Base-by-base conservation (phyloP, 2,888 invertebrate genomes). In the Folsomia candida region DNA sequence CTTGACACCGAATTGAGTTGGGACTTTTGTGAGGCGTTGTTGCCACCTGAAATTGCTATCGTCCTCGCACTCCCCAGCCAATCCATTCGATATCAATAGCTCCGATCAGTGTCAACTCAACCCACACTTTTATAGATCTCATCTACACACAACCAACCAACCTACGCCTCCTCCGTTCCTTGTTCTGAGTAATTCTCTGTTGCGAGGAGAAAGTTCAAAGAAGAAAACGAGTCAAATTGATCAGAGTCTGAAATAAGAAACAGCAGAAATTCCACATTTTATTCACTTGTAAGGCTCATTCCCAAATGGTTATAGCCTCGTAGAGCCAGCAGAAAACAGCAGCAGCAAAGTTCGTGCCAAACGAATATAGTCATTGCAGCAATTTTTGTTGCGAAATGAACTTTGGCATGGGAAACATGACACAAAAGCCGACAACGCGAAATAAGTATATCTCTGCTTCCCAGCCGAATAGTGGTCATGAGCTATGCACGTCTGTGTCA, bases 31-130 rank as follows among this genome's bases (percentile, higher is more conserved):
- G 54, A 54, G n/a, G 37, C 37, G 37, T 54, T 54, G 54, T 54
- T 54, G 54, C 54, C 54, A 54, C 54, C 54, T 54, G 54, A 54
- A 54, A 54, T 54, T 54, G 18, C 54, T 54, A n/a, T n/a, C n/a
- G 37, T 37, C 37, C 37, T 37, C 37, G 4, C 37, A 14, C 37
- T 37, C 37, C 37, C 37, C 37, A 54, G 54, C 54, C 54, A 20
- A 54, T 54, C 54, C 22, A 54, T 54, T 54, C 20, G 6, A 37
- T 37, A 37, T 37, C 37, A 37, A 37, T 37, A 37, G 37, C 14
- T 9, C 37, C 37, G 54, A 54, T 54, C 54, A 54, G 54, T 22
- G 22, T 54, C 54, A 54, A 54, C 37, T 37, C 37, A 37, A 54
- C 20, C 54, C 54, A 54, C 54, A 54, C 54, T 54, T 54, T 54